Base-by-base conservation (phyloP, 1,140 invertebrate genomes). In the Drosophila repleta region DNA sequence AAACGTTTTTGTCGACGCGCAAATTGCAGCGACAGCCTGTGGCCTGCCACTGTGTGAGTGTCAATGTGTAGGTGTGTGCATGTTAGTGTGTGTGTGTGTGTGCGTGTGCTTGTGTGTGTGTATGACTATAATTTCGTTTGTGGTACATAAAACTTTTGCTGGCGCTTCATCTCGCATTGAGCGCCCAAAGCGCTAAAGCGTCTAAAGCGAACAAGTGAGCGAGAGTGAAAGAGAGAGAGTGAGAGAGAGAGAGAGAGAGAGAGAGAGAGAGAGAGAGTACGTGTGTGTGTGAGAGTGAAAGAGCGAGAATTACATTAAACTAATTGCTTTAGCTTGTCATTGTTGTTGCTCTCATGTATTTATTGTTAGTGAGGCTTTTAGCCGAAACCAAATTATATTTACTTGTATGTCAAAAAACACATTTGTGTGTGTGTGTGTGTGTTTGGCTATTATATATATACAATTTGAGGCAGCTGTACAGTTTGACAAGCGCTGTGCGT, bases 321-420 rank as follows among this genome's bases (percentile, higher is more conserved):
- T 88, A 88, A 88, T 88, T 88, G 84, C 84, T 89, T 88, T 88
- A 89, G 73, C 84, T 88, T 89, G 84, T 89, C 84, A 80, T 89
- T 89, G 71, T 69, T 72, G 62, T 67, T 76, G 51, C 48, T 85
- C 55, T 66, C 57, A 45, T 76, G 67, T 57, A 74, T 75, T 83
- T 85, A 83, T 88, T 88, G 79, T 88, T 88, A 88, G 79, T 79
- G 48, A 21, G 48, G 83, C 83, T 87, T 83, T 88, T 83, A 82
- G 82, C 51, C 76, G 15, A 62, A 67, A 70, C 64, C 57, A 83
- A 88, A 88, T 87, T 87, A 78, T 87, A 79, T 87, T 87, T 81
- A 64, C 78, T 85, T 85, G 48, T 87, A 77, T 74, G 69, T 65
- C 58, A 62, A 35, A 69, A 87, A 68, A 62, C 61, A 52, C 41